Evolutionary conservation across 2,888 invertebrate genomes (phyloP).

Genomic region (Drosophila flavopinicola): DNA sequence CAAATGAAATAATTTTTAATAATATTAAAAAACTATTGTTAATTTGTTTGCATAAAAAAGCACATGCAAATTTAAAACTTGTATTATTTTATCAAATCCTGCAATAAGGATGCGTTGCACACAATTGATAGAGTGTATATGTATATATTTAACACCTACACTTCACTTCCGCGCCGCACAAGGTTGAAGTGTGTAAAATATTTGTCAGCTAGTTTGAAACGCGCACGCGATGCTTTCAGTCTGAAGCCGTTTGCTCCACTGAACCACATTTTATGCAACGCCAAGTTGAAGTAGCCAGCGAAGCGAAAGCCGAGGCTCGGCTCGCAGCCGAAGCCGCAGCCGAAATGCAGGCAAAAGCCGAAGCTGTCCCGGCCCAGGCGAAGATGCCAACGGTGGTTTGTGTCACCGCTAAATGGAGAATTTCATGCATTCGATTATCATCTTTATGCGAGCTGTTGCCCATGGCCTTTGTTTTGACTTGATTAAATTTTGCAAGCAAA

Average conservation of each 20-base stretch:
- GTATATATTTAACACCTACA: conserved; percentile 48
- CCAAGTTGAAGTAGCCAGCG: conserved; percentile 74
- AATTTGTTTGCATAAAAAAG: conserved; percentile 4
- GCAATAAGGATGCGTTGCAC: conserved; percentile 26
- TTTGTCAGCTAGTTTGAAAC: conserved; percentile 23
- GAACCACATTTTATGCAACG: conserved; percentile 81
- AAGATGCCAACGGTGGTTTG: conserved; percentile 40
- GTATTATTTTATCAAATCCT: neutral
- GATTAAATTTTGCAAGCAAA: conserved; percentile 49
- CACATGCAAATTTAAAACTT: conserved; percentile 12
- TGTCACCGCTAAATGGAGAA: conserved; percentile 36
- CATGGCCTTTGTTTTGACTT: conserved; percentile 51
- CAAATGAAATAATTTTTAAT: conserved; percentile 19
- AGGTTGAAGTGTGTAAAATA: conserved; percentile 11
- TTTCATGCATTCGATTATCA: conserved; percentile 51
- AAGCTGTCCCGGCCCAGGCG: conserved; percentile 34
- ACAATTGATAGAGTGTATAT: conserved; percentile 5
- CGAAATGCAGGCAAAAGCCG: conserved; percentile 36
- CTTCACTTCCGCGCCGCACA: conserved; percentile 67
- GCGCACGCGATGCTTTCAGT: conserved; percentile 64
- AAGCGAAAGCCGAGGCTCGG: conserved; percentile 34
- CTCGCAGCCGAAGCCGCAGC: conserved; percentile 23
- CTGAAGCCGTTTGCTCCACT: conserved; percentile 81
- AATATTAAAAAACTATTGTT: neutral
- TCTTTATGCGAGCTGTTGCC: conserved; percentile 44